Evolutionary conservation across 2,797 vertebrate genomes (phyloP).

Genomic region (Rhabdomys pumilio): DNA sequence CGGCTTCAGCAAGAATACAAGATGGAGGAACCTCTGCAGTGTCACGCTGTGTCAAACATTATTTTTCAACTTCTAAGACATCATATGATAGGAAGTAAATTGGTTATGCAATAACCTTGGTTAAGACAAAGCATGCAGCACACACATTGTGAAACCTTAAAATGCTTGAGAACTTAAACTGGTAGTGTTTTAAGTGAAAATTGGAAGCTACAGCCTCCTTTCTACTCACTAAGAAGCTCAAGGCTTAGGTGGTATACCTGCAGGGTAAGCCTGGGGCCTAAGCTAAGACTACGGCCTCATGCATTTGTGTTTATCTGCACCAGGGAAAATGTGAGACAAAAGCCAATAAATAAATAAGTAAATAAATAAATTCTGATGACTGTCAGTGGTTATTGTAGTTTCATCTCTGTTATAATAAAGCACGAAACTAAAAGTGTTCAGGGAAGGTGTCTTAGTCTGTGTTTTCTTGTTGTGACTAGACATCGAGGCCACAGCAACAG

Average conservation of each 20-base stretch:
- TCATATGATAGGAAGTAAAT: neutral
- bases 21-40: neutral
- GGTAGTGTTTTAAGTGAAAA: neutral
- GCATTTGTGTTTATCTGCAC: neutral
- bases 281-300: neutral
- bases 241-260: neutral
- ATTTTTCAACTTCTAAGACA: neutral
- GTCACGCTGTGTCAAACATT: neutral
- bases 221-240: neutral
- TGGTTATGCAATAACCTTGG: conserved; percentile 44
- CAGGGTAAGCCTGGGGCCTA: neutral
- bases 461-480: neutral
- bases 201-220: neutral
- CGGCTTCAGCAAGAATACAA: no score
- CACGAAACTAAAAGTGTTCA: neutral
- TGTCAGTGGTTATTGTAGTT: neutral
- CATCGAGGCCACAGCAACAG: no score
- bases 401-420: neutral
- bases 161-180: neutral
- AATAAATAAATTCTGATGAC: neutral
- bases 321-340: neutral
- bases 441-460: neutral
- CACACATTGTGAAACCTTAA: conserved; percentile 24
- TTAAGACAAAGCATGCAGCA: neutral
- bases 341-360: no score